Evolutionary conservation across 2,888 invertebrate genomes (phyloP).

Genomic region (Fabriciana adippe): DNA sequence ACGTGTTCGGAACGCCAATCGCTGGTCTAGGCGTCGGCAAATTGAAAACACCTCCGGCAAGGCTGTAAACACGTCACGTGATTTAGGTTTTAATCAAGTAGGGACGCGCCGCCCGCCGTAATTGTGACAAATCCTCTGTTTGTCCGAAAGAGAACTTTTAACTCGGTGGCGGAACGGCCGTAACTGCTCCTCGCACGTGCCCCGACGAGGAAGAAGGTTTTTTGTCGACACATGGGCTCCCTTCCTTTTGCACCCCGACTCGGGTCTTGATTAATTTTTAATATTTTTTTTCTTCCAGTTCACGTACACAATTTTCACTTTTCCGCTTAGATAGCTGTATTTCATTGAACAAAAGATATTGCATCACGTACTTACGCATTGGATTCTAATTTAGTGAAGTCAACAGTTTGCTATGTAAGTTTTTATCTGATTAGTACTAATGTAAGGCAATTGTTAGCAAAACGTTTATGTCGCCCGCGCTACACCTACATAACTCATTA

Average conservation of each 20-base stretch:
- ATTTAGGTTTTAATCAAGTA: slow-evolving; percentile 83
- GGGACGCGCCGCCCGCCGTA: slow-evolving; percentile 78
- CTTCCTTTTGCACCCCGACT: slow-evolving; percentile 52
- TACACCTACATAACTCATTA: slow-evolving; percentile 80
- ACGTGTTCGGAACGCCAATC: slow-evolving; percentile 81
- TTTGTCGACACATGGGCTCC: slow-evolving; percentile 81
- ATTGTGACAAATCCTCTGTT: slow-evolving; percentile 83
- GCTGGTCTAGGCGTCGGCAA: slow-evolving; percentile 75
- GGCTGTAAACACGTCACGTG: slow-evolving; percentile 83
- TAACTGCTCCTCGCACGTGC: slow-evolving; percentile 79
- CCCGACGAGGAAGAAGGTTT: slow-evolving; percentile 70
- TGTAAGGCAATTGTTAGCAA: slow-evolving; percentile 62
- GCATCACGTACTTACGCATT: slow-evolving; percentile 52
- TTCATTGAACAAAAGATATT: slow-evolving; percentile 30
- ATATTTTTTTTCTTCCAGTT: slow-evolving; percentile 80
- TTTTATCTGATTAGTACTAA: slow-evolving; percentile 66
- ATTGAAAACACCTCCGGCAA: slow-evolving; percentile 81
- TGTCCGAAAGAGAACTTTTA: slow-evolving; percentile 81
- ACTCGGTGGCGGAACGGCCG: slow-evolving; percentile 73
- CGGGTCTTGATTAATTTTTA: slow-evolving; percentile 79
- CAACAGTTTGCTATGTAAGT: slow-evolving; percentile 48
- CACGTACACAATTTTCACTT: slow-evolving; percentile 83
- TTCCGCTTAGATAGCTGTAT: slow-evolving; percentile 63
- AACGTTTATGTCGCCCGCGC: slow-evolving; percentile 78
- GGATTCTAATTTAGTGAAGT: slow-evolving; percentile 48